Evolutionary conservation across 2,797 vertebrate species (phyloP).

Genomic region (Simalia tracyae): DNA sequence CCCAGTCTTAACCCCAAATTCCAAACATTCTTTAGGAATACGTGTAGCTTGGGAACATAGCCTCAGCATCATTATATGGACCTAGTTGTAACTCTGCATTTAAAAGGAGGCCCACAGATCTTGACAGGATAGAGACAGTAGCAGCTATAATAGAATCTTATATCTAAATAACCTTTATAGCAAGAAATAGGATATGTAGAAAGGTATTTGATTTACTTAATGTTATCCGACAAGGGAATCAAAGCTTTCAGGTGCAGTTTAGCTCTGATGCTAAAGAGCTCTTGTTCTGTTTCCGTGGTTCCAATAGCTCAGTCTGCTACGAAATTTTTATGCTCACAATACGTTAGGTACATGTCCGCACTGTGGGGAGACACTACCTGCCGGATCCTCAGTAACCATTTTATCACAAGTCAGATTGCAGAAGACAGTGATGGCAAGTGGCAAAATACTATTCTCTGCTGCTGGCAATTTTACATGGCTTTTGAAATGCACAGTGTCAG

Average conservation of each 20-base stretch:
- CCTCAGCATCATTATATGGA: background rate
- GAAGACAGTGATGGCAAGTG: background rate
- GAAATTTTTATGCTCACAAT: slow-evolving; percentile 21
- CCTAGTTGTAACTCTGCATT: background rate
- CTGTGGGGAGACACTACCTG: background rate
- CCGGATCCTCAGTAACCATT: slow-evolving; percentile 3
- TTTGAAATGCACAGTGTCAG: slow-evolving; percentile 25
- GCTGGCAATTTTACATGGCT: slow-evolving; percentile 32
- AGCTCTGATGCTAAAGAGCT: background rate
- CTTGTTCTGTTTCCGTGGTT: background rate
- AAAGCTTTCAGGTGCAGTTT: background rate
- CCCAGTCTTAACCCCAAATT: background rate
- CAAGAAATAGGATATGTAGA: background rate
- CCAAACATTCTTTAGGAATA: background rate
- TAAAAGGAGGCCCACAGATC: background rate
- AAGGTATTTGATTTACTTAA: background rate
- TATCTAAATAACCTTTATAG: background rate
- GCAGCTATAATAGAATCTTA: background rate
- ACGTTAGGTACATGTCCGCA: background rate
- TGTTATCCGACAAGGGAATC: background rate
- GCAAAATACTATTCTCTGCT: background rate
- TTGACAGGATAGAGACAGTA: background rate
- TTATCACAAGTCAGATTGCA: slow-evolving; percentile 28
- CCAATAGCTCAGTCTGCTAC: background rate
- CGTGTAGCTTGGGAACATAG: background rate